Conservation (phyloP, 1,140 invertebrate genomes). For the Drosophila pandora region DNA sequence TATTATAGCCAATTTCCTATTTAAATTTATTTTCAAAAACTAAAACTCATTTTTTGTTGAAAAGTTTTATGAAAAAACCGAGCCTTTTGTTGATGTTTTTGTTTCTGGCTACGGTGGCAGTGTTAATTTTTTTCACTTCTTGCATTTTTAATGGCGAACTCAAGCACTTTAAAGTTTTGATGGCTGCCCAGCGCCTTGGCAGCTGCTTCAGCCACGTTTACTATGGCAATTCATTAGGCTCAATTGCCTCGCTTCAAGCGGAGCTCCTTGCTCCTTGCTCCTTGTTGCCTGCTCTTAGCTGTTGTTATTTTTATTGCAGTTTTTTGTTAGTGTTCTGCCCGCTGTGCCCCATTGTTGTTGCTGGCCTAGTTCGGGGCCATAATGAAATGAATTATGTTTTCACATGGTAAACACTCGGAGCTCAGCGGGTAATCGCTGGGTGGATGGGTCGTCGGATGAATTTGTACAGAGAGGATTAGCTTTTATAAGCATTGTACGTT, state of each 20-base stretch:
- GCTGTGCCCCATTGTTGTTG: constrained; percentile 49
- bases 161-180: constrained; percentile 75
- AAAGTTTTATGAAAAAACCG: constrained; percentile 30
- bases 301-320: constrained; percentile 36
- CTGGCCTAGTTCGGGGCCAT: constrained; percentile 60
- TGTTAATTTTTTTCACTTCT: constrained; percentile 34
- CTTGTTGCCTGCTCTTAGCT: not conserved
- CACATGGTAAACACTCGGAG: constrained; percentile 56
- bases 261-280: constrained; percentile 11
- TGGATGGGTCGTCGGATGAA: constrained; percentile 1
- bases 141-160: constrained; percentile 43
- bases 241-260: constrained; percentile 43
- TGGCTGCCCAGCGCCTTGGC: constrained; percentile 48
- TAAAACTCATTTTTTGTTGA: constrained; percentile 14
- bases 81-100: constrained; percentile 36
- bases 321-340: constrained; percentile 43
- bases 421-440: constrained; percentile 66
- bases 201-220: constrained; percentile 58
- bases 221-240: constrained; percentile 72
- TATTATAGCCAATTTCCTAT: constrained; percentile 11
- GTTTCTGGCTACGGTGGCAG: constrained; percentile 26
- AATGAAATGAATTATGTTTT: constrained; percentile 75
- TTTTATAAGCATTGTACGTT: constrained; percentile 59
- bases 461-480: constrained; percentile 25
- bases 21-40: not conserved